Evolutionary conservation across 2,888 invertebrate species (phyloP).

Genomic region (Drosophila macrothrix): DNA sequence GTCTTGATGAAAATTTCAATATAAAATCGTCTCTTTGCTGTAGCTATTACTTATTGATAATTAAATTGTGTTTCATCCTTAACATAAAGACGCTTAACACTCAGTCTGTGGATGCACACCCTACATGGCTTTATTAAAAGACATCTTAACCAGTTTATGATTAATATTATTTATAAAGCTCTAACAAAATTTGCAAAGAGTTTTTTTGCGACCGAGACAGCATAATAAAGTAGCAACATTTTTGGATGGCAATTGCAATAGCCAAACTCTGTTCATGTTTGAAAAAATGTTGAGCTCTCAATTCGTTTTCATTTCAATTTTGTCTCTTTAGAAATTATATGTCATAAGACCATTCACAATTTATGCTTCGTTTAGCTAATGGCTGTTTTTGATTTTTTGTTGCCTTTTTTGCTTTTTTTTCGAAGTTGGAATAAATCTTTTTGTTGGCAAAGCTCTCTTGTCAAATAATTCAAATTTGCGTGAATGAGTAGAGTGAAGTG

Average conservation of each 20-base stretch:
- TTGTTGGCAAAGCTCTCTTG: conserved; percentile 17
- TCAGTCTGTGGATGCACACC: neutral
- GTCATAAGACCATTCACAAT: conserved; percentile 17
- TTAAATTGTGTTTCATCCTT: neutral
- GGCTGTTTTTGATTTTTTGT: conserved; percentile 4
- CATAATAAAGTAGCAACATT: conserved; percentile 4
- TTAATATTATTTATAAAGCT: neutral
- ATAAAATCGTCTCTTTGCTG: neutral
- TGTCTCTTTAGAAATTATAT: neutral
- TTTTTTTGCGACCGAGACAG: neutral
- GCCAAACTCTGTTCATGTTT: neutral
- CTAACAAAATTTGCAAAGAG: neutral
- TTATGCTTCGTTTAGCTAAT: conserved; percentile 26
- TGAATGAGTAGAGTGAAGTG: conserved; percentile 8
- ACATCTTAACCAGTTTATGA: neutral
- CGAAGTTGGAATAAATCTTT: conserved; percentile 8
- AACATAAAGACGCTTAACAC: neutral
- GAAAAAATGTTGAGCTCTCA: neutral
- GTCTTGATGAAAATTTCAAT: neutral
- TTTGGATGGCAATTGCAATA: conserved; percentile 1
- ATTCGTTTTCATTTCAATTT: neutral
- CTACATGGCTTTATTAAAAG: neutral
- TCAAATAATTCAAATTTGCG: conserved; percentile 21
- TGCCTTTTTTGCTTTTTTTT: neutral
- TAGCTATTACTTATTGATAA: neutral